Evolutionary conservation across 2,888 invertebrate genomes (phyloP).

Genomic region (Troilus luridus): DNA sequence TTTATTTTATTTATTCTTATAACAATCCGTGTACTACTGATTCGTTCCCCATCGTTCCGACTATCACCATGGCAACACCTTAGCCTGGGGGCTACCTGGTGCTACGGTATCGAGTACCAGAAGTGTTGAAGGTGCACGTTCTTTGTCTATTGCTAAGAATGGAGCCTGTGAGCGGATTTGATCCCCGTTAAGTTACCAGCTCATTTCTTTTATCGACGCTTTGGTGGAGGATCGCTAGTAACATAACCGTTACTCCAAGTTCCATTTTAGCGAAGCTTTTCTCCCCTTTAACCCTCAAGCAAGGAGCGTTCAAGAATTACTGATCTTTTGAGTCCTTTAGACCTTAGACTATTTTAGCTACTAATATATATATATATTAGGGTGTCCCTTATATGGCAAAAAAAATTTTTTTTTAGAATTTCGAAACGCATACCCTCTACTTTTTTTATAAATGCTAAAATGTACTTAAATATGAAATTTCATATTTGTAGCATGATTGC

Average conservation of each 20-base stretch:
- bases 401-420: too few species aligned
- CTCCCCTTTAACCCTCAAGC: neutral
- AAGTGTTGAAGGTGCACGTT: neutral
- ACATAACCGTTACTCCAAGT: neutral
- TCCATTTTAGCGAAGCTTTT: neutral
- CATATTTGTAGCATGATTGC: too few species aligned
- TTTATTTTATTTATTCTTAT: too few species aligned
- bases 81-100: too few species aligned
- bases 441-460: too few species aligned
- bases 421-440: too few species aligned
- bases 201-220: slow-evolving; percentile 30
- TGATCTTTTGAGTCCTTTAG: neutral
- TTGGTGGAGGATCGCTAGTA: neutral
- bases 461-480: too few species aligned
- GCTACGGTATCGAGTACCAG: neutral
- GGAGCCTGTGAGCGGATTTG: neutral
- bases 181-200: neutral
- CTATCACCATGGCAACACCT: neutral
- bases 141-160: neutral
- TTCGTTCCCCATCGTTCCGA: neutral
- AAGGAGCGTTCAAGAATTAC: neutral
- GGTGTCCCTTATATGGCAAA: too few species aligned
- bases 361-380: neutral
- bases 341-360: neutral
- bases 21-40: too few species aligned